Evolutionary conservation across 2,888 invertebrate species (phyloP), one percentile per base, ranked within the genome.

Genomic region (Cremastobaeus sp.): DNA sequence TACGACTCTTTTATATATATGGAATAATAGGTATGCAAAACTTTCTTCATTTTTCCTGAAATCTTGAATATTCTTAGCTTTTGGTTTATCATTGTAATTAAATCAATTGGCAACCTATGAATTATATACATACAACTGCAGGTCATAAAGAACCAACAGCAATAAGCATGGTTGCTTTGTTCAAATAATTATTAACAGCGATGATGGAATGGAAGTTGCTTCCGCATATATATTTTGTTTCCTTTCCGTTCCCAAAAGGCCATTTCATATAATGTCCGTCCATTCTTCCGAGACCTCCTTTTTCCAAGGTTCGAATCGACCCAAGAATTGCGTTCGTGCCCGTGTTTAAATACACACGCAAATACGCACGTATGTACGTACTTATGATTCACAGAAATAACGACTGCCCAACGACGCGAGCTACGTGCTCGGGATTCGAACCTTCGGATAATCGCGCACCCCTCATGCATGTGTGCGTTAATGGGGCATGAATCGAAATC

Each of bases 401-500:
- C 48, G 73, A 65, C 54, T 57, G 39, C 35, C 57, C 50, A 65
- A 54, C 45, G 65, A 66, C 64, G 55, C 50, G 50, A 35, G 18
- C 17, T 55, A 68, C 73, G 68, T 68, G 73, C 73, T 62, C 32
- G 25, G 73, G 57, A 52, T 68, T 34, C 57, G 57, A 73, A 73
- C 28, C 62, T 35, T 18, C 45, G 73, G 68, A 68, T 68, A 68
- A 72, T 45, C 73, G 21, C 11, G 39, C 52, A 2, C 34, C 43
- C 47, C 3, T n/a, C 20, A 39, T 50, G 41, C 43, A 35, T 47
- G 66, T 62, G 62, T 57, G 52, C 68, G 59, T 73, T 73, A 73
- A 73, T 73, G 73, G 74, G 47, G 64, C 74, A 69, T 68, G 74
- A 74, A 74, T 74, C 74, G 74, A 74, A 62, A 64, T 74, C 59